Evolutionary conservation across 2,888 invertebrate species (phyloP), one percentile per base, ranked within the genome.

Genomic region (Mythimna ferrago): DNA sequence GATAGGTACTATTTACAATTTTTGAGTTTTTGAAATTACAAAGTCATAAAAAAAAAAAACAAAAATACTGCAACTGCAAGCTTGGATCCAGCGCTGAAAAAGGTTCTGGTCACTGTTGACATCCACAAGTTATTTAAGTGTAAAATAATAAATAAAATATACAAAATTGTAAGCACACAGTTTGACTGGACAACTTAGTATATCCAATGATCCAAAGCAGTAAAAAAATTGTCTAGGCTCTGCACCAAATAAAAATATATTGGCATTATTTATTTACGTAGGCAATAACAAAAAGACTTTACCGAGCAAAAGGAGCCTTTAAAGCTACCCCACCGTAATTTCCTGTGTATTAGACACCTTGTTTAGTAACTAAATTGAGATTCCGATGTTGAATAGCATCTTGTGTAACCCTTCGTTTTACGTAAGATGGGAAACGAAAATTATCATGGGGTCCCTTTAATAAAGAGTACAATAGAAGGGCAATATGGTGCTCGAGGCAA

Each of bases 381-480:
- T 82, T 82, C 74, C 62, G 60, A 79, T 84, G 74, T 73, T 66
- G 61, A 83, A 77, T 80, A 74, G 76, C 76, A 83, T 83, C 78
- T 84, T 87, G 67, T 66, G 73, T 81, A 86, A 88, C 89, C 90
- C 90, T 88, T 86, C 82, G 76, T 66, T 80, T 78, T 77, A 71
- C 73, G 77, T 85, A 88, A 90, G 89, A 83, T 66, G 76, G 86
- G 81, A 84, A 80, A 86, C 80, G 89, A 86, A 85, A 84, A 87
- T 88, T 86, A 88, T 85, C 80, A 86, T 88, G 86, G 89, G 89
- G 89, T 85, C 66, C 82, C 81, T 88, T 87, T 90, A 86, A 90
- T 89, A 90, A 90, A 88, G 87, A 83, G 85, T 80, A 90, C 87
- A 90, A 90, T 89, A 81, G 87, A 87, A 88, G 89, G 89, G 88